Base-by-base conservation (phyloP, 2,888 invertebrate genomes). In the Zele albiditarsus region DNA sequence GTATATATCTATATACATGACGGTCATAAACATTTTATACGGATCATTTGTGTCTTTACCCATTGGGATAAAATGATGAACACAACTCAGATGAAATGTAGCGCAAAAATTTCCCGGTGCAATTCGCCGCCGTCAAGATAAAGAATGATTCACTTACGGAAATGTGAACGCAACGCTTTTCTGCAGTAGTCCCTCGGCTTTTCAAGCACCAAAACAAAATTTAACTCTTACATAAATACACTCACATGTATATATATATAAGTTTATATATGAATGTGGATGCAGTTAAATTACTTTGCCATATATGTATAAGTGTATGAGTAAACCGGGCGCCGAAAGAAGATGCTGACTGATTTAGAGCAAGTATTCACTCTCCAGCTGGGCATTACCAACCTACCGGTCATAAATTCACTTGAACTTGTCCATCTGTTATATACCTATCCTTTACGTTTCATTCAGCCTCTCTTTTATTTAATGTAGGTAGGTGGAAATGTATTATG, bases 401-500 rank as follows among this genome's bases (percentile, higher is more conserved):
- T 25, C 63, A 71, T 74, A 74, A 74, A 74, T 74, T 71, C 23
- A 27, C 70, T 27, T 74, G 70, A 75, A 57, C 68, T 71, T 71
- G 74, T 71, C 66, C 74, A 75, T 75, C 71, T 71, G 71, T 71
- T 75, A 38, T 57, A 42, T 46, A 46, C 23, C 60, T 28, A 23
- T 33, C 33, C 27, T 71, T 71, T 27, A 10, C 8, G 27, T 23
- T 31, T 46, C 16, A 46, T n/a, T 46, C 46, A 20, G 16, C 31
- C 27, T 16, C 70, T 14, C 6, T 70, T 57, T 71, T 60, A 42
- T 60, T 60, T 42, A 67, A 49, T 27, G 49, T 20, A 31, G 28
- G 4, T 20, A 4, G 16, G 2, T 31, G n/a, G 3, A n/a, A 33
- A 16, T 31, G 5, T 53, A 53, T 20, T 23, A 20, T 23, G n/a